Percentiles rank a stretch among this genome's conserved stretches.
Conservation (phyloP, 2,888 invertebrate genomes). For the Drosophila antonietae region DNA sequence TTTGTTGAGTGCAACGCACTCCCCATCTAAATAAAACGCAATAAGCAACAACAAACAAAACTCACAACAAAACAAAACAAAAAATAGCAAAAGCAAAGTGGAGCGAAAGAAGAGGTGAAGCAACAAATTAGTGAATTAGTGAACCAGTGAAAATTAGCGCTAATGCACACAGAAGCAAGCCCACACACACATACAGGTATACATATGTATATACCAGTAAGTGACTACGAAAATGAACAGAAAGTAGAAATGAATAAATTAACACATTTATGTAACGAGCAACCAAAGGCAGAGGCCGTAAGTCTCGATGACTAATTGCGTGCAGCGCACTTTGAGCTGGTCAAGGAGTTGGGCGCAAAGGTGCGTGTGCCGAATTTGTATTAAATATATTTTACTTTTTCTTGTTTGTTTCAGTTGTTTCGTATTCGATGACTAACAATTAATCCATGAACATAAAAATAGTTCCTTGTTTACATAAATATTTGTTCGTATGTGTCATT, state of each 20-base stretch:
- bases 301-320: constrained; percentile 53
- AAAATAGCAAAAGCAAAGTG: constrained; percentile 21
- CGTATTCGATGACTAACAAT: constrained; percentile 21
- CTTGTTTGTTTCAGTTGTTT: constrained; percentile 10
- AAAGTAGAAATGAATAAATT: constrained; percentile 66
- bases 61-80: constrained; percentile 23
- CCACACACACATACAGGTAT: constrained; percentile 25
- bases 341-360: constrained; percentile 22
- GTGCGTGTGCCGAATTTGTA: constrained; percentile 12
- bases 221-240: constrained; percentile 43
- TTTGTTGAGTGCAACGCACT: constrained; percentile 47
- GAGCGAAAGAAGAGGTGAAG: constrained; percentile 39
- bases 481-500: constrained; percentile 35
- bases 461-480: neutral
- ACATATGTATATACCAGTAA: constrained; percentile 13
- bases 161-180: constrained; percentile 27
- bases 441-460: constrained; percentile 6
- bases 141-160: constrained; percentile 48
- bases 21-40: constrained; percentile 26
- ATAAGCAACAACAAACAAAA: constrained; percentile 31
- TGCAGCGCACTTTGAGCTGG: constrained; percentile 21
- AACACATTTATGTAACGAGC: constrained; percentile 74
- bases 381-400: constrained; percentile 5
- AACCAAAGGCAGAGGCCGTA: constrained; percentile 16
- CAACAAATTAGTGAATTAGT: constrained; percentile 70